Conservation (phyloP, 2,888 invertebrate genomes). For the Caenorhabditis plicata region DNA sequence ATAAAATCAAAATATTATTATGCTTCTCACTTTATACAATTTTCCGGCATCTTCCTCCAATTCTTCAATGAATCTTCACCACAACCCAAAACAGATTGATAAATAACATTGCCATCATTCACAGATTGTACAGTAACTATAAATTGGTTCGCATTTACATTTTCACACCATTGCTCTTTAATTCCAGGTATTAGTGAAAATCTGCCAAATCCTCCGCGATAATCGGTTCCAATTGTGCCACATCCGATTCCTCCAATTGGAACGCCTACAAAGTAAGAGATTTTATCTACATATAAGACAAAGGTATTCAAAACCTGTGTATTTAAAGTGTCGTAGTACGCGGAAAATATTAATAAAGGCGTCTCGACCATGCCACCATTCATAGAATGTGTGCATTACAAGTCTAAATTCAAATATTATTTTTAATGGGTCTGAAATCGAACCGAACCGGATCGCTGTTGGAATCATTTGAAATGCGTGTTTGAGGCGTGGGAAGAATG, state of each 20-base stretch:
- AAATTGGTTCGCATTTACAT: conserved; percentile 46
- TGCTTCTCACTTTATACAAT: too few relatives aligned
- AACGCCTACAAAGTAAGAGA: conserved; percentile 31
- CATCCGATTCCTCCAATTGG: conserved; percentile 70
- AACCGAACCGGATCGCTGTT: conserved; percentile 48
- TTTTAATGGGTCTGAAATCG: conserved; percentile 1
- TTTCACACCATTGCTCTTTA: conserved; percentile 80
- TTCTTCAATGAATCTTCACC: conserved; percentile 16
- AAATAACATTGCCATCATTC: conserved; percentile 22
- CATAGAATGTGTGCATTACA: conserved; percentile 24
- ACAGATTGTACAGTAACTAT: conserved; percentile 37
- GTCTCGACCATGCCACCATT: conserved; percentile 62
- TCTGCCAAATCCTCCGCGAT: conserved; percentile 82
- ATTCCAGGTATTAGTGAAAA: conserved; percentile 84
- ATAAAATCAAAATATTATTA: too few relatives aligned
- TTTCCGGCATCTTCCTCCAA: conserved; percentile 20
- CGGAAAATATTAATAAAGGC: conserved; percentile 67
- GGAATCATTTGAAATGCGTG: conserved; percentile 42
- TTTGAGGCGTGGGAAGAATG: conserved; percentile 45
- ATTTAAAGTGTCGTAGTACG: conserved; percentile 66
- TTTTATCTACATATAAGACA: not conserved
- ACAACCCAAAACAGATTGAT: conserved; percentile 32
- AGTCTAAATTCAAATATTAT: conserved; percentile 21
- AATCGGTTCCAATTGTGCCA: conserved; percentile 85
- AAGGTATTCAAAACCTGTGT: conserved; percentile 65